Conservation (phyloP, 1,140 invertebrate genomes). For the Bombyx mandarina region DNA sequence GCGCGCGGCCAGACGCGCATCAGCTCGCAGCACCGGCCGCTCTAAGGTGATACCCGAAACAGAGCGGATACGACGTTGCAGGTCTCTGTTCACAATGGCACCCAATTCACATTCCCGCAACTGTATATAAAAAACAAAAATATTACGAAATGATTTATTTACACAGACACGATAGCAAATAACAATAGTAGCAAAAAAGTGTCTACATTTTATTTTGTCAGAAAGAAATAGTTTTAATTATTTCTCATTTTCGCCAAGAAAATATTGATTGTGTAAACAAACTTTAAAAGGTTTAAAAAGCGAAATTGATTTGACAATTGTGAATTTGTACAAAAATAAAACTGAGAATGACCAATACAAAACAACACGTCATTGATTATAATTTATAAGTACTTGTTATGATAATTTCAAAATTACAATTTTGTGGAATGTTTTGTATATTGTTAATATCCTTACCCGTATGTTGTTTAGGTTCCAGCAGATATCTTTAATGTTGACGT, state of each 20-base stretch:
- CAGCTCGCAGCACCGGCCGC: constrained; percentile 90
- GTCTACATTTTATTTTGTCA: too few relatives aligned
- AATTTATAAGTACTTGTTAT: too few relatives aligned
- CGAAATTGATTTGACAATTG: too few relatives aligned
- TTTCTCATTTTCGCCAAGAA: too few relatives aligned
- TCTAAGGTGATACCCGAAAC: constrained; percentile 94
- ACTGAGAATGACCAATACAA: too few relatives aligned
- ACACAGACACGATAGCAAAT: too few relatives aligned
- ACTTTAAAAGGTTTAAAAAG: too few relatives aligned
- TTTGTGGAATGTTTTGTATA: background rate
- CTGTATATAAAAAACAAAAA: constrained; percentile 53
- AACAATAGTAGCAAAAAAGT: too few relatives aligned
- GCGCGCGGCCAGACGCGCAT: constrained; percentile 94
- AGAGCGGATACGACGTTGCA: constrained; percentile 91
- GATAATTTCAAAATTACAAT: background rate
- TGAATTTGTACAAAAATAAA: too few relatives aligned
- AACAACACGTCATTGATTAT: too few relatives aligned
- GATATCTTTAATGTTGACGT: constrained; percentile 99
- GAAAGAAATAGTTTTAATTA: too few relatives aligned
- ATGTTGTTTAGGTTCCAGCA: constrained; percentile 99
- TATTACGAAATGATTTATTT: background rate
- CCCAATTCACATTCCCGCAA: constrained; percentile 93
- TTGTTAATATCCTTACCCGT: constrained; percentile 72
- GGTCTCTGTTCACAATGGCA: constrained; percentile 94
- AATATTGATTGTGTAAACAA: too few relatives aligned